phyloP scores from a whole-genome alignment of 2,797 vertebrate genomes.

The Myiotriccus ornatus region DNA sequence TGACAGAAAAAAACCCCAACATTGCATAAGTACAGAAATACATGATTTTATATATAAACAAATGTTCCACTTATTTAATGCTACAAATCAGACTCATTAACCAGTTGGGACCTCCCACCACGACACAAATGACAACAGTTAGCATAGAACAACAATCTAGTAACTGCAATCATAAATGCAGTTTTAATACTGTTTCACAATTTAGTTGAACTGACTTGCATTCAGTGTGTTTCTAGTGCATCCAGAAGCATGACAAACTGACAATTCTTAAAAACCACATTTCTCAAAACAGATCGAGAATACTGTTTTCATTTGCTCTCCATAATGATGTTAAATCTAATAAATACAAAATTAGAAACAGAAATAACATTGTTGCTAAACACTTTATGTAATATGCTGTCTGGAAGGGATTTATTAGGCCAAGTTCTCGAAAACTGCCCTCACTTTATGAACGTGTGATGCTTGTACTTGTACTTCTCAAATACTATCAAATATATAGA shows the following conservation, averaged over 20 bases:
- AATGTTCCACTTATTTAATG: constrained; percentile 5
- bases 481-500: neutral
- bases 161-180: constrained; percentile 29
- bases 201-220: constrained; percentile 7
- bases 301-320: constrained; percentile 62
- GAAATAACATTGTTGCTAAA: constrained; percentile 69
- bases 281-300: constrained; percentile 56
- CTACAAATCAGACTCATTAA: constrained; percentile 22
- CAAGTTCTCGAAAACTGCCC: neutral
- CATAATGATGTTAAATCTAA: constrained; percentile 70
- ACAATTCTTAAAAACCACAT: constrained; percentile 70
- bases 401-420: constrained; percentile 53
- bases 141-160: neutral
- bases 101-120: constrained; percentile 21
- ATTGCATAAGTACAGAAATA: constrained; percentile 8
- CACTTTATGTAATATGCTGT: constrained; percentile 61
- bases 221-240: constrained; percentile 8
- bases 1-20: neutral
- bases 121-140: constrained; percentile 15
- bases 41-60: constrained; percentile 30
- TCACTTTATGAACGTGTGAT: neutral
- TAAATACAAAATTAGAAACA: constrained; percentile 73
- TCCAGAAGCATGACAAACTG: constrained; percentile 58
- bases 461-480: neutral
- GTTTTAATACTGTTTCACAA: constrained; percentile 34